A percentile compares a stretch with the other conserved stretches of the same genome.
Evolutionary conservation across 2,797 vertebrate species (phyloP).

Genomic region (Melanitta fusca): DNA sequence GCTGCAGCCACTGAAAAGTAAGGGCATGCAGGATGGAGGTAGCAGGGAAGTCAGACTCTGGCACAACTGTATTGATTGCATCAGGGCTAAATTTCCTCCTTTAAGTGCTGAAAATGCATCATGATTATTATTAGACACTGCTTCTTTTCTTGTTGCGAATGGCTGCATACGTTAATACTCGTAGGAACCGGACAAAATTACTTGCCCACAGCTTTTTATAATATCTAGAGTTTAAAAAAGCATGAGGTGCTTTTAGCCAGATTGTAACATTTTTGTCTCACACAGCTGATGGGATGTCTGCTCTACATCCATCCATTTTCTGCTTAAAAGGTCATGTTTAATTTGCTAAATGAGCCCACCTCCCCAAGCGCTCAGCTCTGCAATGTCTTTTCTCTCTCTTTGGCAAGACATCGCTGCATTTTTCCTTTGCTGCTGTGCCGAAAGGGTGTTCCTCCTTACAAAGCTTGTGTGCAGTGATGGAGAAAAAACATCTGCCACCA

Average conservation of each 20-base stretch:
- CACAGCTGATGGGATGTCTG: neutral
- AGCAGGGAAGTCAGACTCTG: neutral
- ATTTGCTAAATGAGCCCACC: constrained; percentile 46
- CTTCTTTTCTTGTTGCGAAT: neutral
- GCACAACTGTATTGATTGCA: neutral
- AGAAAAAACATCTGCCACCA: constrained; percentile 73
- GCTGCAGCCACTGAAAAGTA: neutral
- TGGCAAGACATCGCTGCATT: neutral
- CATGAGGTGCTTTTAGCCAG: constrained; percentile 12
- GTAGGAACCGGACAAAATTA: neutral
- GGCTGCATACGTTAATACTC: neutral
- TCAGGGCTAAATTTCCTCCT: constrained; percentile 6
- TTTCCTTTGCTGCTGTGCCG: constrained; percentile 8
- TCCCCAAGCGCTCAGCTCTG: neutral
- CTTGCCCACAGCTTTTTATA: neutral
- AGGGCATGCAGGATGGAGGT: neutral
- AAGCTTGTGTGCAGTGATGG: constrained; percentile 66
- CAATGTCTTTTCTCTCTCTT: constrained; percentile 7
- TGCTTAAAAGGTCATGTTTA: constrained; percentile 46
- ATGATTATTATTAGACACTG: constrained; percentile 18
- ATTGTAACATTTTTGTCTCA: constrained; percentile 37
- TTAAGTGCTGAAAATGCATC: neutral
- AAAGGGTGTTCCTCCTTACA: constrained; percentile 47
- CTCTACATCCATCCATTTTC: constrained; percentile 34
- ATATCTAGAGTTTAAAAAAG: neutral